These are phyloP conservation scores for Scaptomyza reducta DNA, from an alignment of 2,888 invertebrate genomes.

Conservation along the genomic window DNA sequence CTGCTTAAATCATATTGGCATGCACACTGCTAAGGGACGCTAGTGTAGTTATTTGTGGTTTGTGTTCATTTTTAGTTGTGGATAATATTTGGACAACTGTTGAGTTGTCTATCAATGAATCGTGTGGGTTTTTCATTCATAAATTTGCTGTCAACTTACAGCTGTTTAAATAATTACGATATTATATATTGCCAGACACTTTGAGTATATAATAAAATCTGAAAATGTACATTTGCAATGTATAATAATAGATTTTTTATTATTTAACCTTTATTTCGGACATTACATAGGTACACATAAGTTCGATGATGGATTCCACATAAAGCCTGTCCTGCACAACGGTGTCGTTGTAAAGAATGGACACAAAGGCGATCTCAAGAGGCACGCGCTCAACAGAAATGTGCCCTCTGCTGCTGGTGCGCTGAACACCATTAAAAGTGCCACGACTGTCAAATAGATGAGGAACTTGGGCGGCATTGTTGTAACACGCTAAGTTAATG, in stretches of 20 bases:
- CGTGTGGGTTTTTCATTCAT: slow-evolving; percentile 45
- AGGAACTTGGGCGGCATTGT: slow-evolving; percentile 41
- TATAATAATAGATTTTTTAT: slow-evolving; percentile 1
- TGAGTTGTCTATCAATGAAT: slow-evolving; percentile 30
- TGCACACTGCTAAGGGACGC: slow-evolving; percentile 1
- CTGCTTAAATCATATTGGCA: background rate
- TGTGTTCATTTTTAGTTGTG: slow-evolving; percentile 16
- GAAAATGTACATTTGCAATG: too few species aligned
- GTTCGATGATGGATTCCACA: background rate
- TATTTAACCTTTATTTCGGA: slow-evolving; percentile 8
- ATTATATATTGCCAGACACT: too few species aligned
- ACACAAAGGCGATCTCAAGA: slow-evolving; percentile 26
- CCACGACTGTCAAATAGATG: slow-evolving; percentile 21
- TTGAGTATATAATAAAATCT: too few species aligned
- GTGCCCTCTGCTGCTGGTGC: slow-evolving; percentile 29
- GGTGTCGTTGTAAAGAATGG: slow-evolving; percentile 20
- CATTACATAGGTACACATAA: background rate
- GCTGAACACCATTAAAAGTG: slow-evolving; percentile 18
- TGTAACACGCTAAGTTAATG: background rate
- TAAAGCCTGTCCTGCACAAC: background rate
- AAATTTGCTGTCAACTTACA: slow-evolving; percentile 8
- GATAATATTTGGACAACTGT: slow-evolving; percentile 39
- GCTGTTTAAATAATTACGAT: slow-evolving; percentile 16
- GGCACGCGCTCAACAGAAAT: background rate
- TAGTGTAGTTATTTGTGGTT: slow-evolving; percentile 21